These are phyloP conservation scores for Pseudopipra pipra DNA, from an alignment of 2,113 vertebrate genomes.

Conservation along the genomic window DNA sequence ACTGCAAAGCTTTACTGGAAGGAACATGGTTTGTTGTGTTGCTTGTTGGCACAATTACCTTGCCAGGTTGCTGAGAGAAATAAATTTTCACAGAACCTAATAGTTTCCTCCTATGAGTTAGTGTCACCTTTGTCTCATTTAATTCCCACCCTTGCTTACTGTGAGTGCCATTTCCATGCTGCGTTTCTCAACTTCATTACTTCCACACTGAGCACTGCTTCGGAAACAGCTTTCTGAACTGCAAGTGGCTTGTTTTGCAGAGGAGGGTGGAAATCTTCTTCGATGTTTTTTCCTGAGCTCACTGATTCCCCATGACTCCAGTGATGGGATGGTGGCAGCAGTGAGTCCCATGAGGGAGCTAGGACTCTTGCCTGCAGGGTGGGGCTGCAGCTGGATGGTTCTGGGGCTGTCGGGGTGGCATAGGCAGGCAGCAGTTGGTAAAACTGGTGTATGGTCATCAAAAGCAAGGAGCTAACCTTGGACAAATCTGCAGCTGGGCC, in stretches of 20 bases:
- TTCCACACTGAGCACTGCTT: neutral
- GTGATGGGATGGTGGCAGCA: rapidly evolving
- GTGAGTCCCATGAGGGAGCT: rapidly evolving
- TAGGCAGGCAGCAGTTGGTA: neutral
- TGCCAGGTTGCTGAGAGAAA: neutral
- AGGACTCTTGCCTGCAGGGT: neutral
- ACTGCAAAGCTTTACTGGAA: neutral
- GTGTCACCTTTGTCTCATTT: conserved; percentile 33
- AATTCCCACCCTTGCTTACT: conserved; percentile 28
- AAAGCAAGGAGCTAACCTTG: neutral
- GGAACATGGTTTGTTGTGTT: neutral
- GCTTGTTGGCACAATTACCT: neutral
- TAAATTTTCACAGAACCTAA: neutral
- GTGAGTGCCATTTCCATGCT: neutral
- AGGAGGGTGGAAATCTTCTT: neutral
- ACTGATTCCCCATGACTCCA: neutral
- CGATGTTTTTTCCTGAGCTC: neutral
- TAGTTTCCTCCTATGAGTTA: neutral
- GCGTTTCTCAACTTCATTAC: neutral
- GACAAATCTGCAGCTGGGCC: neutral
- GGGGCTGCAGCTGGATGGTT: neutral
- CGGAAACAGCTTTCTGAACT: neutral
- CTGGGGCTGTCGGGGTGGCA: neutral
- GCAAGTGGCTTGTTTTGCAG: neutral
- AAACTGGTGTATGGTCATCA: neutral